Conservation (phyloP, 2,797 vertebrate species). For the Rhynchonycteris naso region DNA sequence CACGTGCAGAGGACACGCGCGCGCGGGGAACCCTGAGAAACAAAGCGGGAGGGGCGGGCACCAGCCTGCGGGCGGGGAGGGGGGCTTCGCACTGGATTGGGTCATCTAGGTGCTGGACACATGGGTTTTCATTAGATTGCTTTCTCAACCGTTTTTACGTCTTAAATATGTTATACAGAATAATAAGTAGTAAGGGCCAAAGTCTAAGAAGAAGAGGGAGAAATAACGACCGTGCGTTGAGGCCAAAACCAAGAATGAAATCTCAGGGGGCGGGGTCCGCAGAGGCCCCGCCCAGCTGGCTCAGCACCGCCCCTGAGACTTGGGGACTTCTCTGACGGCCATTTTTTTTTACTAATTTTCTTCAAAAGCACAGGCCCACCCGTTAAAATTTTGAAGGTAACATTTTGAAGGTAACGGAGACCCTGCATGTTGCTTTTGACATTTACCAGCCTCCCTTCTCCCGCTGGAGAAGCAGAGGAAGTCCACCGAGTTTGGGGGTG, state of each 20-base stretch:
- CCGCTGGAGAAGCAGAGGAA: not conserved
- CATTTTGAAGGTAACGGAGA: not conserved
- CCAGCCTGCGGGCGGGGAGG: no score
- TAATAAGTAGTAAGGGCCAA: not conserved
- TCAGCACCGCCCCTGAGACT: rapidly evolving
- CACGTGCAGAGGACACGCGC: rapidly evolving
- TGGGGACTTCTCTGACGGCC: not conserved
- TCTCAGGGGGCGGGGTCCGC: not conserved
- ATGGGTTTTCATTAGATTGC: not conserved
- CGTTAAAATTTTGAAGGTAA: not conserved
- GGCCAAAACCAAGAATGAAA: not conserved
- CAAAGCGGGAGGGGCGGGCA: no score
- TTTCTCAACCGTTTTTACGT: not conserved
- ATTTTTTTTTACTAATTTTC: not conserved
- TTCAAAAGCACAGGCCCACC: not conserved
- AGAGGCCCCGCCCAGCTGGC: no score
- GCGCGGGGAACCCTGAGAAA: not conserved
- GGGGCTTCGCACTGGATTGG: no score
- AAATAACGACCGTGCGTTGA: not conserved
- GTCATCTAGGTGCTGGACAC: not conserved
- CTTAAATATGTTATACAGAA: not conserved
- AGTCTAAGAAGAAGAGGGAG: not conserved
- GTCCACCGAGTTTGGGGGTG: not conserved
- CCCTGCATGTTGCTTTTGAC: not conserved
- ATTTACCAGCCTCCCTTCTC: not conserved